Evolutionary conservation across 2,888 invertebrate genomes (phyloP), one percentile per base, ranked within the genome.

Genomic region (Nomada fucata): DNA sequence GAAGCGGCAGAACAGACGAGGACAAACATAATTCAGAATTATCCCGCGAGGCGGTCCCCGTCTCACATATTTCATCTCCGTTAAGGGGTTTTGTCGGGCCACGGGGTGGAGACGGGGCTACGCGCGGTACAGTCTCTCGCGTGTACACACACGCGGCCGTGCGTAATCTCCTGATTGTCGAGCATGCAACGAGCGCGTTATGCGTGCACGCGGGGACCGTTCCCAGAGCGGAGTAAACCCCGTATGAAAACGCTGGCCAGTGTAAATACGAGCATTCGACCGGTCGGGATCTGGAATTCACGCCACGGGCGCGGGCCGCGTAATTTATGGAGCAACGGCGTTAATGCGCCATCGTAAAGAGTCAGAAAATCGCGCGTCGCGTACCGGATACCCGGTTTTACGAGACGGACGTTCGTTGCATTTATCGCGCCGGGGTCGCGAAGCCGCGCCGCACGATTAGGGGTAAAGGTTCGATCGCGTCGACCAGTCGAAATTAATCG

Each of bases 11-110:
- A 83, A 87, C 71, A 82, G 89, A 92, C 86, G 92, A 92, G 92
- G 90, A 90, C 91, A 90, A 89, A 91, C 92, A 93, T 93, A 92
- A 93, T 92, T 93, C 92, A 92, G 93, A 92, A 93, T 93, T 93
- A 93, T 92, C 92, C 92, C 86, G 89, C 89, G 88, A 90, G 90
- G 88, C 90, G 89, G 89, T 87, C 89, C 89, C 87, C 86, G 83
- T 90, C 89, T 90, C 90, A 89, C 92, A 92, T 93, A 91, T 91
- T 92, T 93, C 92, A 93, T 80, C 87, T 91, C 82, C 69, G 78
- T 13, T 86, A 90, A 90, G 86, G 91, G 90, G 90, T 87, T 89
- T 86, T 89, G 89, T 90, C 89, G 79, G 70, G 78, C 69, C 60
- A 11, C 57, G 47, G 59, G 76, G 77, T 84, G 82, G 83, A 84